These are phyloP conservation scores for Sebastes schlegelii DNA, from an alignment of 2,113 vertebrate genomes.

Conservation along the genomic window DNA sequence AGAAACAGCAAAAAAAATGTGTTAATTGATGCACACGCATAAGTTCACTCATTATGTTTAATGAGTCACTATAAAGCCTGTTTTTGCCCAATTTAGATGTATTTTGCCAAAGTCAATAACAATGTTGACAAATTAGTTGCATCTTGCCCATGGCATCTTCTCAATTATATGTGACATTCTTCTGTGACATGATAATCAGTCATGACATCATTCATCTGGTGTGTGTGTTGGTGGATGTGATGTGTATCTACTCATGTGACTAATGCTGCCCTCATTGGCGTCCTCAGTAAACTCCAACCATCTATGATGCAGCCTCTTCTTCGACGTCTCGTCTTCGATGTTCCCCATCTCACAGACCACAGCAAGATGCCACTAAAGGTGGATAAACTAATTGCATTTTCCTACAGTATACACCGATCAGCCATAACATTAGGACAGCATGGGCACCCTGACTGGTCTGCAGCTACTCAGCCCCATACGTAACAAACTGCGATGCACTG, in stretches of 20 bases:
- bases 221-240: not conserved
- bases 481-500: too few relatives aligned
- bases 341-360: constrained; percentile 90
- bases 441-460: too few relatives aligned
- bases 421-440: too few relatives aligned
- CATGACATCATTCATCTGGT: constrained; percentile 7
- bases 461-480: too few relatives aligned
- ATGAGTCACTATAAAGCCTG: constrained; percentile 16
- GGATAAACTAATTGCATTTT: not conserved
- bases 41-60: constrained; percentile 32
- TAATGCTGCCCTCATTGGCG: constrained; percentile 28
- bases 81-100: constrained; percentile 32
- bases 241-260: constrained; percentile 12
- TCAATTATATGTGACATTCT: constrained; percentile 24
- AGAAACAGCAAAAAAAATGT: not conserved
- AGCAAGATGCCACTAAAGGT: constrained; percentile 95
- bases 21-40: not conserved
- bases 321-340: constrained; percentile 90
- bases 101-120: constrained; percentile 37
- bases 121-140: constrained; percentile 42
- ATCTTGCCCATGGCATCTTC: constrained; percentile 23
- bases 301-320: constrained; percentile 94
- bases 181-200: constrained; percentile 33
- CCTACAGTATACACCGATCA: not conserved
- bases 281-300: constrained; percentile 89